Base-by-base conservation (phyloP, 2,888 invertebrate genomes). In the Galeruca laticollis region DNA sequence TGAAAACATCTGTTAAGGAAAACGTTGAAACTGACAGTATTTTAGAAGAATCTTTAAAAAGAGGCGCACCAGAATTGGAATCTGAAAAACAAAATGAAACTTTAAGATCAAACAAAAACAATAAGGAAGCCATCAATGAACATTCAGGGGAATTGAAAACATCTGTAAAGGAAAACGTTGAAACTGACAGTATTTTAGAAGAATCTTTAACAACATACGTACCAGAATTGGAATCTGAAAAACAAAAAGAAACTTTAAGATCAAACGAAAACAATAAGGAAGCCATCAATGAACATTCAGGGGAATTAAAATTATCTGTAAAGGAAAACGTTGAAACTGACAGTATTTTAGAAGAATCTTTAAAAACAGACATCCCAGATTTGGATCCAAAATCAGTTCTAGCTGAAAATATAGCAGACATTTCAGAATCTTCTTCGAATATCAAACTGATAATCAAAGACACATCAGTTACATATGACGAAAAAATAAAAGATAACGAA, bases 51-150 rank as follows among this genome's bases (percentile, higher is more conserved):
- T n/a, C n/a, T n/a, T n/a, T n/a, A n/a, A n/a, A n/a, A n/a, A n/a
- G n/a, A n/a, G n/a, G n/a, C n/a, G n/a, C 69, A 35, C 72, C 74
- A 1, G 72, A 70, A 10, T 73, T 74, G 18, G 72, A 74, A 62
- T 69, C 71, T 2, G 10, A 33, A 15, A 57, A 57, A 35, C 15
- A 15, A 33, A 35, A 54, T 11, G 21, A 10, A 21, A 21, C 35
- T 10, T 11, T 9, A 26, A 9, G 35, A n/a, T 57, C 35, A 20
- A 21, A 13, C 21, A 47, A 60, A 9, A 37, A 59, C 18, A 13
- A 15, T 33, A 40, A 59, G 18, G 61, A 49, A 35, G 13, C 51
- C 6, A 33, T 63, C 18, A 15, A 52, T 8, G 59, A 54, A 20
- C 2, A 37, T 43, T 37, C 37, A 13, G 37, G 8, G 13, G 37